Base-by-base conservation (phyloP, 2,888 invertebrate species). In the Oscheius sp. region DNA sequence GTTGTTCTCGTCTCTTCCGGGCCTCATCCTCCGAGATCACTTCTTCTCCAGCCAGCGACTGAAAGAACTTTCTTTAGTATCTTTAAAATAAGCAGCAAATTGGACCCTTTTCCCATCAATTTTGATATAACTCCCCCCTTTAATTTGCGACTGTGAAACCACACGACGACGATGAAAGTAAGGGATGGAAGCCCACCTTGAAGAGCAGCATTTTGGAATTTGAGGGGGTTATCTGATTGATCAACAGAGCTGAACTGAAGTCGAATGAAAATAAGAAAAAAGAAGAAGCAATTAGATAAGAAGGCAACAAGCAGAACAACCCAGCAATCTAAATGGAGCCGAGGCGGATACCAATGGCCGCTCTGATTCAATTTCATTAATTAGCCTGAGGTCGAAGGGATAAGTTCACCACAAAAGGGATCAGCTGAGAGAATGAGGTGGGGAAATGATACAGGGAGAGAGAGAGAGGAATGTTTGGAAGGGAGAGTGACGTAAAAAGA, bases 11-110 rank as follows among this genome's bases (percentile, higher is more conserved):
- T 39, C 86, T 76, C 53, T 78, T 73, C 29, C 84, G 68, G 12
- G 85, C 86, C 69, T 85, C 85, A 71, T 85, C 85, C 46, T 86
- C 86, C 68, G 78, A 81, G 42, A 83, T 73, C 37, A 78, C 70
- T 52, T 84, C 84, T 63, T 75, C 80, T 25, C 77, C 79, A 39
- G 71, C 58, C 69, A 74, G 58, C 2, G 76, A 67, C 76, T 76
- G 71, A 39, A 76, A 65, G n/a, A 27, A 12, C 25, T 20, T 55
- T 29, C 3, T 15, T 53, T 33, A 53, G n/a, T 55, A 33, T 33
- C 52, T 6, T 25, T 27, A 27, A 27, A 52, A 27, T 25, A 27
- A n/a, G 25, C 52, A n/a, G 52, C n/a, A 52, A 27, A 23, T 52
- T 20, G 27, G 52, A 27, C n/a, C n/a, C n/a, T n/a, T 15, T 52